Evolutionary conservation across 2,888 invertebrate genomes (phyloP), one percentile per base, ranked within the genome.

Genomic region (Punctoribates punctum): DNA sequence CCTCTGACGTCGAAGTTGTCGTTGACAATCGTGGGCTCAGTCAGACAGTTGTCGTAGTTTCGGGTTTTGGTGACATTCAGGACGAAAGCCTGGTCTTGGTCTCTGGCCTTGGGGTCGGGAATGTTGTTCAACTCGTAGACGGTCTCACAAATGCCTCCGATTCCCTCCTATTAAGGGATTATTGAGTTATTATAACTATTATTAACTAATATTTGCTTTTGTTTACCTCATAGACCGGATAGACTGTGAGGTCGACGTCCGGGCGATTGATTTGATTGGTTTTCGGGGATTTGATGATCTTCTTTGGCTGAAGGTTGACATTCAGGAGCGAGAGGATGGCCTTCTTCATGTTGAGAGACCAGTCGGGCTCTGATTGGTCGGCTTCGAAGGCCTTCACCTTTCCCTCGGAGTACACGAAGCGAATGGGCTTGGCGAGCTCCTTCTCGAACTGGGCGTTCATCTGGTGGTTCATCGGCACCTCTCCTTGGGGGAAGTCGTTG

Each of bases 291-390:
- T 75, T 70, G 6, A 77, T 75, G 15, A 77, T 42, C 23, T 79
- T 77, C 0, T 77, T 48, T 1, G 77, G 81, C 25, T 82, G 82
- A 29, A 84, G 77, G 77, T 83, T 82, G 17, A 84, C 77, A 75
- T 83, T 82, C 38, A 84, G 73, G 51, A 83, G 72, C 51, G 81
- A 80, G 29, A 83, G 81, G 54, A 83, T 77, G 74, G 83, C 83
- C 77, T 82, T 82, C 81, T 85, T 85, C 78, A 85, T 81, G 81
- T 85, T 84, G 74, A 83, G 80, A n/a, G 84, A 83, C 82, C 82
- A 83, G 17, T 80, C 78, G 0, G 84, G 83, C 25, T 85, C 84
- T 57, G 81, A 81, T 2, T 77, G 75, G 4, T 80, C 80, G 17
- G 83, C 82, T n/a, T 80, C 79, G 60, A 85, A 79, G 11, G 54